Evolutionary conservation across 1,140 invertebrate species (phyloP).

Genomic region (Brachionus paranguensis): DNA sequence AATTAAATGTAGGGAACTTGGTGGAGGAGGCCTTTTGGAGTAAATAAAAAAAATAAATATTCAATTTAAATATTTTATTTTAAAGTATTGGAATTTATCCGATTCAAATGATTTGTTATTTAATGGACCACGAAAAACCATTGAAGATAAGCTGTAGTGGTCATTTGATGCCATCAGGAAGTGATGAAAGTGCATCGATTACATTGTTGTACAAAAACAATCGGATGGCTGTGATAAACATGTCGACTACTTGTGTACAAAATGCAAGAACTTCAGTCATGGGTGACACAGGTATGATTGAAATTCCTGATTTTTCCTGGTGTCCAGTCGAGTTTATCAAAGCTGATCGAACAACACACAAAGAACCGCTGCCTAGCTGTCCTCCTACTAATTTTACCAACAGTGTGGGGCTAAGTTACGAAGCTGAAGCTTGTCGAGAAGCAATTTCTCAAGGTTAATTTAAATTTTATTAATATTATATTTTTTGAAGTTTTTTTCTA

Average conservation of each 20-base stretch:
- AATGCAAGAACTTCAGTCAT: constrained; percentile 23
- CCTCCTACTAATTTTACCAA: constrained; percentile 27
- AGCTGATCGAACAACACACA: not conserved
- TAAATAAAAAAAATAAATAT: no score
- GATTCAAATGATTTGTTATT: constrained; percentile 67
- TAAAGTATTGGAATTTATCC: constrained; percentile 73
- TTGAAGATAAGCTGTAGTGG: constrained; percentile 63
- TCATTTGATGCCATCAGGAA: constrained; percentile 62
- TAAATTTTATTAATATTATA: not conserved
- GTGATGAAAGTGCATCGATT: constrained; percentile 62
- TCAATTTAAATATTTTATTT: no score
- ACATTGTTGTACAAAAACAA: constrained; percentile 63
- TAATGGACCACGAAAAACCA: constrained; percentile 64
- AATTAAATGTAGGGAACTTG: constrained; percentile 61
- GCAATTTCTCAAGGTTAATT: constrained; percentile 41
- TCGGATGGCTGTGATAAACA: constrained; percentile 62
- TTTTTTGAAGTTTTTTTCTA: constrained; percentile 39
- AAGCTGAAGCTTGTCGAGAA: constrained; percentile 28
- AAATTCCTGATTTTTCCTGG: constrained; percentile 44
- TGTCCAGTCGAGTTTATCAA: constrained; percentile 42
- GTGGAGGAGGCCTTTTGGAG: constrained; percentile 68
- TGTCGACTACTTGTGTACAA: constrained; percentile 20
- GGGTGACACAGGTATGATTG: not conserved
- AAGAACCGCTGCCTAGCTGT: not conserved
- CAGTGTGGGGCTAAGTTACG: not conserved